Evolutionary conservation across 2,888 invertebrate genomes (phyloP).

Genomic region (Conus canariensis): DNA sequence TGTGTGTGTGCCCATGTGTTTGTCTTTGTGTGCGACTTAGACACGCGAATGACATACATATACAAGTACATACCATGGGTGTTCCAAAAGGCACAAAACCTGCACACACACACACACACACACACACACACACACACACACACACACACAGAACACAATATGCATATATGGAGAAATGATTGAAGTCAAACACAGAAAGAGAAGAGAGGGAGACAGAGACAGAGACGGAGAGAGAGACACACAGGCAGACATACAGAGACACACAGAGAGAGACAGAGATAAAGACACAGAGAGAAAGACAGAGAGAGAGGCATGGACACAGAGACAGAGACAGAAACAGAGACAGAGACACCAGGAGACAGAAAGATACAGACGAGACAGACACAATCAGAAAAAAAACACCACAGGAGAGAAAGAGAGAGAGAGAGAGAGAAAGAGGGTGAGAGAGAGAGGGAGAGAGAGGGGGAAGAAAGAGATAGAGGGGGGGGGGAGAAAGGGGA

Average conservation of each 20-base stretch:
- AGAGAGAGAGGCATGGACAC: neutral
- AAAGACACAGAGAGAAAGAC: neutral
- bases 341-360: neutral
- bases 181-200: neutral
- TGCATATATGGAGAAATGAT: too few relatives aligned
- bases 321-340: neutral
- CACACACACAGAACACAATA: neutral
- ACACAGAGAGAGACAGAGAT: neutral
- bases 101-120: conserved; percentile 49
- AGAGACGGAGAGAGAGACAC: neutral
- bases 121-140: neutral
- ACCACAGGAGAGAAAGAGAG: too few relatives aligned
- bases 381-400: neutral
- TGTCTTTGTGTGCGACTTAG: neutral
- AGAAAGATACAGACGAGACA: neutral
- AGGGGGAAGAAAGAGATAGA: too few relatives aligned
- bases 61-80: conserved; percentile 73
- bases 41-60: neutral
- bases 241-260: neutral
- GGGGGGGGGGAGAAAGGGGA: too few relatives aligned
- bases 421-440: too few relatives aligned
- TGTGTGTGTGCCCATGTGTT: neutral
- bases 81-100: conserved; percentile 81
- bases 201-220: neutral
- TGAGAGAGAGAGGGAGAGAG: too few relatives aligned